Evolutionary conservation across 1,140 invertebrate genomes (phyloP).

Genomic region (Daktulosphaira vitifoliae): DNA sequence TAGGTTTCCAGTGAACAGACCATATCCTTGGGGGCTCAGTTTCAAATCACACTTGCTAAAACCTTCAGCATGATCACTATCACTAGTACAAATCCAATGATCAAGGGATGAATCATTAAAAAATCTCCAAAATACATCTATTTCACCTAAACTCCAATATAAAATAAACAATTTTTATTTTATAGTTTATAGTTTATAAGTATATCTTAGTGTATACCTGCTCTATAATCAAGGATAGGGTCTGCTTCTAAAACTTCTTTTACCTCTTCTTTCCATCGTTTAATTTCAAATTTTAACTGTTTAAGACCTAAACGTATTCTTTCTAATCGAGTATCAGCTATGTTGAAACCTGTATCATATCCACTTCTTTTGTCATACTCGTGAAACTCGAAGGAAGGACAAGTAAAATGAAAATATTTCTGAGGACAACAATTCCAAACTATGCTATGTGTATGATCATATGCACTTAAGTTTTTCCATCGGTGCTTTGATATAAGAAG

Average conservation of each 20-base stretch:
- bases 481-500: not conserved
- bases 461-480: not conserved
- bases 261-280: slow-evolving; percentile 58
- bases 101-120: slow-evolving; percentile 53
- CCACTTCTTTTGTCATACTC: slow-evolving; percentile 9
- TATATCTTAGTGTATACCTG: slow-evolving; percentile 45
- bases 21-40: slow-evolving; percentile 57
- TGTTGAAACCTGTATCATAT: not conserved
- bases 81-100: slow-evolving; percentile 63
- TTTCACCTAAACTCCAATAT: slow-evolving; percentile 48
- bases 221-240: slow-evolving; percentile 50
- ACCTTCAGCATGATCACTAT: slow-evolving; percentile 72
- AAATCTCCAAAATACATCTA: slow-evolving; percentile 62
- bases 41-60: slow-evolving; percentile 56
- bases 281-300: slow-evolving; percentile 57
- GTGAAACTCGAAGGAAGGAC: not conserved
- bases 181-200: no score
- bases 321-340: not conserved
- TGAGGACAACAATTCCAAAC: not conserved
- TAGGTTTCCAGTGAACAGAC: slow-evolving; percentile 65
- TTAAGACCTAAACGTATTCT: slow-evolving; percentile 47
- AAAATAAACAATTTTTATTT: no score
- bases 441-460: not conserved
- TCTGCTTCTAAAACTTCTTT: slow-evolving; percentile 54
- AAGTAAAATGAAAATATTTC: not conserved